Evolutionary conservation across 2,888 invertebrate species (phyloP).

Genomic region (Shargacucullia verbasci): DNA sequence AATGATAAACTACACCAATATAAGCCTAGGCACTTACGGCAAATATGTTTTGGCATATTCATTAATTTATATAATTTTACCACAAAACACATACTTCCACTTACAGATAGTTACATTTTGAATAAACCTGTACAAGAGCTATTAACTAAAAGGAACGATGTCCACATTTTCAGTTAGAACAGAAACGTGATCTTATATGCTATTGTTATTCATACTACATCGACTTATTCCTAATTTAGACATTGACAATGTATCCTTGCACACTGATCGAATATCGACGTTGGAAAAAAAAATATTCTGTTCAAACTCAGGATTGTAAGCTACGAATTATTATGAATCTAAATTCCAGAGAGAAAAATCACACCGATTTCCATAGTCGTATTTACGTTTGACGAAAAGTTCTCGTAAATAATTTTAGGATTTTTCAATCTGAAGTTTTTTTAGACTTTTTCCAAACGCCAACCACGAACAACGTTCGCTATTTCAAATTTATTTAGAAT

Average conservation of each 20-base stretch:
- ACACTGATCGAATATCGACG: slow-evolving; percentile 28
- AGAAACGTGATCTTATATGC: slow-evolving; percentile 56
- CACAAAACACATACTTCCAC: slow-evolving; percentile 53
- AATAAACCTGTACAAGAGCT: slow-evolving; percentile 55
- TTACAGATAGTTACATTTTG: slow-evolving; percentile 47
- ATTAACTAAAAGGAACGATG: slow-evolving; percentile 59
- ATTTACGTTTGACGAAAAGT: slow-evolving; percentile 38
- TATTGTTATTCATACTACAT: slow-evolving; percentile 49
- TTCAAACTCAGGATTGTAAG: slow-evolving; percentile 13
- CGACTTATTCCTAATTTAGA: slow-evolving; percentile 71
- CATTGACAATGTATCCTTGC: slow-evolving; percentile 54
- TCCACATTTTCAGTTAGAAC: slow-evolving; percentile 51
- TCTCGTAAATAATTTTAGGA: slow-evolving; percentile 35
- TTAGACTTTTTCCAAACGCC: slow-evolving; percentile 52
- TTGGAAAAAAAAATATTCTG: slow-evolving; percentile 31
- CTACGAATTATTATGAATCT: slow-evolving; percentile 18
- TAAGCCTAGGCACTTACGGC: slow-evolving; percentile 85
- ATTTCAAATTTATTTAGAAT: slow-evolving; percentile 64
- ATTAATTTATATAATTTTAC: slow-evolving; percentile 52
- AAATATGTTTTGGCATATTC: slow-evolving; percentile 76
- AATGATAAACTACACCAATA: slow-evolving; percentile 60
- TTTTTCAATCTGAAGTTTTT: slow-evolving; percentile 42
- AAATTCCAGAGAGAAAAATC: slow-evolving; percentile 45
- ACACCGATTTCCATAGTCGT: slow-evolving; percentile 61
- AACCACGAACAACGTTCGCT: slow-evolving; percentile 55